Evolutionary conservation across 2,797 vertebrate species (phyloP), one percentile per base, ranked within the genome.

Genomic region (Antrozous pallidus): DNA sequence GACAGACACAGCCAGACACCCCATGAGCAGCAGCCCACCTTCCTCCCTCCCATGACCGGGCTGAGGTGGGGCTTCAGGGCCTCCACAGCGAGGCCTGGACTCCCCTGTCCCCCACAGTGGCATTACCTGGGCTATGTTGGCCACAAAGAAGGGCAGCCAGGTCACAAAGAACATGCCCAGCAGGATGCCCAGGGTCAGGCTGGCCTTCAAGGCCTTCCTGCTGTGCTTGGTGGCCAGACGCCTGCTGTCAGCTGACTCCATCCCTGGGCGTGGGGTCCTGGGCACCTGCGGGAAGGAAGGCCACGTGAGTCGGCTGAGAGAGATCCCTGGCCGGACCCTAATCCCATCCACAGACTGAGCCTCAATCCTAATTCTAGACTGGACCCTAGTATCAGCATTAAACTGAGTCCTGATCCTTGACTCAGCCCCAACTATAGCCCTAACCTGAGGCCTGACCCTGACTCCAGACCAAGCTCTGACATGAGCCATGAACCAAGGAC

Each of bases 101-200:
- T 36, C 80, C 24, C 67, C 84, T 49, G 6, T 9, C 33, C 63
- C 69, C 24, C 1, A 5, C 9, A 1, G 8, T 36, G 18, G 20
- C 45, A 98, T 98, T 97, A 99, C 99, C 99, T 99, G 99, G 1
- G 98, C 99, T 98, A 99, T 98, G 78, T 99, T 99, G 97, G 99
- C 98, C 97, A 99, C 96, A 13, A 99, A 99, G 98, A 99, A 99
- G 3, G 99, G 99, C 2, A 99, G 97, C 99, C 99, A 99, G 12
- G 99, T 98, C 54, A 99, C 98, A 24, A 99, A 99, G 98, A 99
- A 99, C 97, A 99, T 99, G 91, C 99, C 99, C 97, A 99, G 97
- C 45, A 99, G 98, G 92, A 99, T 98, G 61, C 99, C 99, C 94
- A 99, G 98, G 0, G 99, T 99, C 97, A 99, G 98, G 73, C 99